A percentile compares a stretch with the other conserved stretches of the same genome.
Evolutionary conservation across 2,797 vertebrate genomes (phyloP).

Genomic region (Etheostoma nigrum): DNA sequence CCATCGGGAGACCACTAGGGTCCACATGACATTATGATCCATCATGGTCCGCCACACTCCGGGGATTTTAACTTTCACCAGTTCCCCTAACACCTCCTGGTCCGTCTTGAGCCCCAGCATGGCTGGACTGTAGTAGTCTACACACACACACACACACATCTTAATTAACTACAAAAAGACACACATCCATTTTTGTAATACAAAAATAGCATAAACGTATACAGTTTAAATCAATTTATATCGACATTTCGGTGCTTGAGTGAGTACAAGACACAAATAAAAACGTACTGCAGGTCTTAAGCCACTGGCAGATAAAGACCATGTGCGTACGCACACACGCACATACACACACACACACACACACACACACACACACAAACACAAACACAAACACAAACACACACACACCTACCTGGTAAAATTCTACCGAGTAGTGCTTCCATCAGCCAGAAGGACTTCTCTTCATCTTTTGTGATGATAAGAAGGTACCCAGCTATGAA

Average conservation of each 20-base stretch:
- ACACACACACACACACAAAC: background rate
- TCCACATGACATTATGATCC: conserved; percentile 92
- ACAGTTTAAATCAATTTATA: background rate
- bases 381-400: conserved; percentile 31
- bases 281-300: conserved; percentile 33
- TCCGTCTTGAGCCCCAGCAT: conserved; percentile 96
- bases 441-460: conserved; percentile 96
- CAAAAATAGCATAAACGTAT: background rate
- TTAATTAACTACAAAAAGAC: background rate
- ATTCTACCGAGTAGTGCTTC: conserved; percentile 88
- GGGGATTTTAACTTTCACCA: conserved; percentile 91
- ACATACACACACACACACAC: conserved; percentile 30
- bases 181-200: background rate
- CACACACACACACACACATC: conserved; percentile 2
- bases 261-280: background rate
- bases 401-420: conserved; percentile 45
- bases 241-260: background rate
- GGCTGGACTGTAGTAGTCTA: conserved; percentile 94
- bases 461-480: conserved; percentile 94
- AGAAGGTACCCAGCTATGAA: conserved; percentile 95
- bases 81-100: conserved; percentile 94
- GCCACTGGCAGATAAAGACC: conserved; percentile 50
- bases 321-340: conserved; percentile 40
- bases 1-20: conserved; percentile 95
- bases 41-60: conserved; percentile 91